Conservation (phyloP, 2,888 invertebrate genomes). For the Plebejus argus region DNA sequence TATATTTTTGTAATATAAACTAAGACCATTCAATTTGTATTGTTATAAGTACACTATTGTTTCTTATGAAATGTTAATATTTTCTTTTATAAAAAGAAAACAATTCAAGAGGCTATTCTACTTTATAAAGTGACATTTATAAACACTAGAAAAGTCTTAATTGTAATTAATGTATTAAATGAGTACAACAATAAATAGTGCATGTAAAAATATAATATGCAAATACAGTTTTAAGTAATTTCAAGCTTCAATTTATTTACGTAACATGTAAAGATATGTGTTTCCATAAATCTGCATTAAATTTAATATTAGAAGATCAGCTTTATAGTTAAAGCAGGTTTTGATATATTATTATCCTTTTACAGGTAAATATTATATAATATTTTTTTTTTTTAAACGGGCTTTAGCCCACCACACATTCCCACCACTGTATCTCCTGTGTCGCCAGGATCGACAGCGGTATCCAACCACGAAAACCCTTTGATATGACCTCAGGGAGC, state of each 20-base stretch:
- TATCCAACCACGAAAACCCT: no score
- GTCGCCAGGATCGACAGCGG: no score
- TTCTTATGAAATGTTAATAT: not conserved
- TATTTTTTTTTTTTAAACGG: no score
- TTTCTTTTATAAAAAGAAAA: constrained; percentile 4
- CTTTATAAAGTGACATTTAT: constrained; percentile 24
- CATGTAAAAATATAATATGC: constrained; percentile 1
- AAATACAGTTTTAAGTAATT: constrained; percentile 6
- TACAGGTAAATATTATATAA: no score
- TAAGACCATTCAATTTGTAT: not conserved
- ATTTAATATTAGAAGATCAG: not conserved
- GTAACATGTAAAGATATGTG: no score
- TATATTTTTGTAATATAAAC: not conserved
- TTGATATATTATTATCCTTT: no score
- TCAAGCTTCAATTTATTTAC: not conserved
- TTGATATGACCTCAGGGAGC: no score
- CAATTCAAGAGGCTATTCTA: not conserved
- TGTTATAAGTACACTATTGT: not conserved
- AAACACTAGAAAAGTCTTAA: not conserved
- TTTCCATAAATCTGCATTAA: not conserved
- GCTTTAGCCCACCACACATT: no score
- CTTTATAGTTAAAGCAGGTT: no score
- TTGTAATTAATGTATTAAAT: not conserved
- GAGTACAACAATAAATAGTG: not conserved
- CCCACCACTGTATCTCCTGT: no score